A percentile compares a stretch with the other conserved stretches of the same genome.
These are phyloP conservation scores for Clarias platycephalus DNA, from an alignment of 2,797 vertebrate genomes.

Conservation along the genomic window DNA sequence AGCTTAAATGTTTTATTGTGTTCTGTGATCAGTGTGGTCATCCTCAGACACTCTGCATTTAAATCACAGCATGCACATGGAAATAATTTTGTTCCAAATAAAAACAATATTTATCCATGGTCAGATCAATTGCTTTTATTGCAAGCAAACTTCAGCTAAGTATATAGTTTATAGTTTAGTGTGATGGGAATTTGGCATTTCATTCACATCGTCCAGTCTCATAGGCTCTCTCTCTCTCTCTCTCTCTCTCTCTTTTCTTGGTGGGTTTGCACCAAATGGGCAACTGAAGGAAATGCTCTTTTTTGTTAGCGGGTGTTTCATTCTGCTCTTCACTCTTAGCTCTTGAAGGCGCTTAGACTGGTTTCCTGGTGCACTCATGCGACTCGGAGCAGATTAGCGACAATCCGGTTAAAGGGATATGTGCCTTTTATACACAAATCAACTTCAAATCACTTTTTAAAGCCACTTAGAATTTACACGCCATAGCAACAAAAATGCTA, in stretches of 20 bases:
- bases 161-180: not conserved
- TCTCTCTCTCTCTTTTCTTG: not conserved
- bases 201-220: not conserved
- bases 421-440: conserved; percentile 89
- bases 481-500: conserved; percentile 80
- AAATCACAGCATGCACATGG: conserved; percentile 36
- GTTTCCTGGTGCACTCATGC: conserved; percentile 86
- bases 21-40: conserved; percentile 16
- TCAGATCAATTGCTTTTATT: not conserved
- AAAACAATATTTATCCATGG: conserved; percentile 29
- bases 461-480: conserved; percentile 87
- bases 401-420: conserved; percentile 84
- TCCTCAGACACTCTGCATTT: conserved; percentile 11
- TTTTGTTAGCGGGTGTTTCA: conserved; percentile 76
- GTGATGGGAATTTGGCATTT: not conserved
- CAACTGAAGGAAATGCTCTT: conserved; percentile 77
- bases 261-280: conserved; percentile 60
- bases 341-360: conserved; percentile 81
- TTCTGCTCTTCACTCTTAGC: conserved; percentile 72
- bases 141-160: not conserved
- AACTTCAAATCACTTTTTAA: conserved; percentile 89
- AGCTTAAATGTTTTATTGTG: conserved; percentile 5
- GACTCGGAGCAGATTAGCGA: conserved; percentile 84
- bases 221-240: conserved; percentile 36
- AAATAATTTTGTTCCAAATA: conserved; percentile 24